Conservation (phyloP, 2,797 vertebrate species). For the Parauchenoglanis punctatus region DNA sequence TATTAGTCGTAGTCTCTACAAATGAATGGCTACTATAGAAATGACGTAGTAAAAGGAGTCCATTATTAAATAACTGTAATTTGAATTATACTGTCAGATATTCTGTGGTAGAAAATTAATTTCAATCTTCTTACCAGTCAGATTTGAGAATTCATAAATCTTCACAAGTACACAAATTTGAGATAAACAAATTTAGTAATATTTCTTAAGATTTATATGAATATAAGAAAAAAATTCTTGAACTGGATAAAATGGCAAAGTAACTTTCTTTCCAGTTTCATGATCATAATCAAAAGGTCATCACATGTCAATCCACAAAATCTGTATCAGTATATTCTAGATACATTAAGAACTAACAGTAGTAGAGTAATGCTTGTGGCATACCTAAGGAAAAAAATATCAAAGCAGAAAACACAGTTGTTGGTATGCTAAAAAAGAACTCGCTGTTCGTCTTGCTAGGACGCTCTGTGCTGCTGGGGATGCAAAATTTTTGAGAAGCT, state of each 20-base stretch:
- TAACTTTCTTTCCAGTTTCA: not conserved
- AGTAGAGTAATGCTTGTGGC: not conserved
- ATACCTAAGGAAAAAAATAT: not conserved
- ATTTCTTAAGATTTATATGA: not conserved
- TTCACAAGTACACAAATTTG: not conserved
- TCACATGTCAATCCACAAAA: not conserved
- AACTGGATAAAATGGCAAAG: not conserved
- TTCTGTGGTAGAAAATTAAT: not conserved
- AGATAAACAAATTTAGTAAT: not conserved
- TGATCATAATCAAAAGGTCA: not conserved
- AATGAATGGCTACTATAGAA: not conserved
- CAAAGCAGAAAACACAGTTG: not conserved
- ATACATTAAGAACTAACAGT: not conserved
- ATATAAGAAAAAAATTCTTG: not conserved
- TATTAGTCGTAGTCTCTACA: not conserved
- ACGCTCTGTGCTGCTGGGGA: not conserved
- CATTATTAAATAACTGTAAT: not conserved
- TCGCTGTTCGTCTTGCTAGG: not conserved
- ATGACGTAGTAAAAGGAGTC: not conserved
- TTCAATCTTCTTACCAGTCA: not conserved
- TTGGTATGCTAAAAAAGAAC: not conserved
- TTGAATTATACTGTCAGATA: not conserved
- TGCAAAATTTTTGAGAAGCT: slow-evolving; percentile 1
- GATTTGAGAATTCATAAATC: not conserved
- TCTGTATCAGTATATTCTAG: not conserved